phyloP scores from a whole-genome alignment of 1,140 invertebrate species.

The Acyrthosiphon pisum region DNA sequence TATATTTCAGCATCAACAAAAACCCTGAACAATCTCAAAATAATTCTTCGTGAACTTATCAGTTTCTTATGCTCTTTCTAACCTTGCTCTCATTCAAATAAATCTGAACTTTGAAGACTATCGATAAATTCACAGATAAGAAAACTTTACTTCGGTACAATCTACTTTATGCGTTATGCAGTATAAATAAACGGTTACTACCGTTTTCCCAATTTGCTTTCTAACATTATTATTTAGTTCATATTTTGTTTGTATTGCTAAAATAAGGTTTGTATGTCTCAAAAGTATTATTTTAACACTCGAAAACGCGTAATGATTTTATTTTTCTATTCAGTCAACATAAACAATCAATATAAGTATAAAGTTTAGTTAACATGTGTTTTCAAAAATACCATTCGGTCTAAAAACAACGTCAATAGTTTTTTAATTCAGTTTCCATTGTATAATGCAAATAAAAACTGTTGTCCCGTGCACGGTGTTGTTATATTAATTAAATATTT shows the following conservation, averaged over 20 bases:
- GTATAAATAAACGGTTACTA: background rate
- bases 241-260: background rate
- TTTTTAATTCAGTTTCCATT: background rate
- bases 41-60: background rate
- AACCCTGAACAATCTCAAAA: background rate
- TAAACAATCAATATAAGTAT: background rate
- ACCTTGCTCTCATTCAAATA: background rate
- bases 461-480: background rate
- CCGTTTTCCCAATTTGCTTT: background rate
- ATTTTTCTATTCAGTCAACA: background rate
- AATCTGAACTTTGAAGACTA: background rate
- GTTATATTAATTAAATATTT: background rate
- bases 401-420: background rate
- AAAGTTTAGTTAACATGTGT: background rate
- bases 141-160: background rate
- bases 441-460: background rate
- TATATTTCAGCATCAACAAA: background rate
- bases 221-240: constrained; percentile 16
- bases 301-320: background rate
- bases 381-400: background rate
- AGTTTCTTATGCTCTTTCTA: background rate
- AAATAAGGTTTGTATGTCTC: background rate
- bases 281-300: background rate
- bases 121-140: constrained; percentile 35
- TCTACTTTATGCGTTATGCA: background rate